Evolutionary conservation across 2,797 vertebrate genomes (phyloP).

Genomic region (Toxotes lorentzi): DNA sequence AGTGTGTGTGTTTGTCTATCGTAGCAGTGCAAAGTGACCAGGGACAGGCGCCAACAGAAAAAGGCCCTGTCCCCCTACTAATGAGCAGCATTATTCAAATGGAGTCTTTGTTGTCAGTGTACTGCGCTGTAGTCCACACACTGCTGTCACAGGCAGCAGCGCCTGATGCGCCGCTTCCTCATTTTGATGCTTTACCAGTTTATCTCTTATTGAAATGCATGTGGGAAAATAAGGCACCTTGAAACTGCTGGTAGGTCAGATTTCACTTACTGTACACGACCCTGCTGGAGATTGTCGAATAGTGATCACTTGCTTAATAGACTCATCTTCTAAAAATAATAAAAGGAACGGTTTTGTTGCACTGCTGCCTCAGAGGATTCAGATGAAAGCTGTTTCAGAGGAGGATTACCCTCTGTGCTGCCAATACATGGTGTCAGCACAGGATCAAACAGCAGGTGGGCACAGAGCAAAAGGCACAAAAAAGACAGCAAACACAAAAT

Average conservation of each 20-base stretch:
- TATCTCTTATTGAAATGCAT: slow-evolving; percentile 56
- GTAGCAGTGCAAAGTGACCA: slow-evolving; percentile 83
- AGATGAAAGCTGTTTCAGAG: slow-evolving; percentile 49
- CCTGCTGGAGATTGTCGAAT: slow-evolving; percentile 15
- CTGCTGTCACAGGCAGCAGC: slow-evolving; percentile 67
- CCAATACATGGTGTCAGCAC: slow-evolving; percentile 70
- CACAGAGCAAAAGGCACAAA: slow-evolving; percentile 64
- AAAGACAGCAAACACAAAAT: slow-evolving; percentile 73
- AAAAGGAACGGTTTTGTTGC: slow-evolving; percentile 39
- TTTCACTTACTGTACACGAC: slow-evolving; percentile 20
- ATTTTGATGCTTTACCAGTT: slow-evolving; percentile 67
- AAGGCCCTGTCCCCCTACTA: slow-evolving; percentile 81
- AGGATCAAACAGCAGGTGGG: slow-evolving; percentile 74
- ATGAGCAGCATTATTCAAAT: slow-evolving; percentile 88
- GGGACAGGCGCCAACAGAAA: slow-evolving; percentile 80
- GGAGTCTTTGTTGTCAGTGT: slow-evolving; percentile 81
- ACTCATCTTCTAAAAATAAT: slow-evolving; percentile 23
- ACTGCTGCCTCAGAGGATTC: slow-evolving; percentile 28
- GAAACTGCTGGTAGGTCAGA: slow-evolving; percentile 33
- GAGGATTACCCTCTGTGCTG: slow-evolving; percentile 65
- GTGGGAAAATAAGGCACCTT: slow-evolving; percentile 51
- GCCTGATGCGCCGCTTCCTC: slow-evolving; percentile 59
- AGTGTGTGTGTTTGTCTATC: slow-evolving; percentile 82
- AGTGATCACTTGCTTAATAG: slow-evolving; percentile 25
- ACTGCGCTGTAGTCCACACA: slow-evolving; percentile 55